phyloP scores from a whole-genome alignment of 2,888 invertebrate genomes.

The Criorhina ranunculi region DNA sequence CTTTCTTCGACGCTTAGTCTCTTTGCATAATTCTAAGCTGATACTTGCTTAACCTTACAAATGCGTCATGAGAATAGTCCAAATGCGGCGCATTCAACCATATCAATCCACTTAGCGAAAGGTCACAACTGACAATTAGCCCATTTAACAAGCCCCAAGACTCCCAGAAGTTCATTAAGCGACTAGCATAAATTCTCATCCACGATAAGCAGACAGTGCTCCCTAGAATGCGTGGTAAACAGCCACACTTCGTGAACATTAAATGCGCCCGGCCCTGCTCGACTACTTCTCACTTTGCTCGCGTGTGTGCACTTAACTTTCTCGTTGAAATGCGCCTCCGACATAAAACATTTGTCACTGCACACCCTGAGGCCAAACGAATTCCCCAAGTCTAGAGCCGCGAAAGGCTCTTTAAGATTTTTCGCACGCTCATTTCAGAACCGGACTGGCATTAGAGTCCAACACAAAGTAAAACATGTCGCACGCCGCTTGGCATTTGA shows the following conservation, averaged over 20 bases:
- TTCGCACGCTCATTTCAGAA: constrained; percentile 71
- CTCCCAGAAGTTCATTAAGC: constrained; percentile 62
- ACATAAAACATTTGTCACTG: constrained; percentile 74
- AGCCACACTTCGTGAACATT: constrained; percentile 64
- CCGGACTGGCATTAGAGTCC: constrained; percentile 12
- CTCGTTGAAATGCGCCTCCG: constrained; percentile 67
- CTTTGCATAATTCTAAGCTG: too few species aligned
- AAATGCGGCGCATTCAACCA: constrained; percentile 21
- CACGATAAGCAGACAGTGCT: constrained; percentile 38
- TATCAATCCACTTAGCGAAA: constrained; percentile 56
- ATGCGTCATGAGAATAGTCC: constrained; percentile 5
- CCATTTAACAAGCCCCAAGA: constrained; percentile 42
- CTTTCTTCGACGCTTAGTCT: too few species aligned
- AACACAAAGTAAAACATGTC: constrained; percentile 68
- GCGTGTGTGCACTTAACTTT: constrained; percentile 67
- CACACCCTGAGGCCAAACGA: constrained; percentile 55
- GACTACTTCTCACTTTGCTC: constrained; percentile 41
- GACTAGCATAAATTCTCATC: constrained; percentile 45
- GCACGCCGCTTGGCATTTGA: constrained; percentile 68
- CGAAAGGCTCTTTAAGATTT: constrained; percentile 65
- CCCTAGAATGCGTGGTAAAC: constrained; percentile 39
- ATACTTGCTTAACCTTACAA: too few species aligned
- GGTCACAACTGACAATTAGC: constrained; percentile 53
- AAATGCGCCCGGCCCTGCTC: constrained; percentile 23
- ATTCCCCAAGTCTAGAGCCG: constrained; percentile 30